phyloP scores from a whole-genome alignment of 2,113 vertebrate genomes.

The Myanophis thanlyinensis region DNA sequence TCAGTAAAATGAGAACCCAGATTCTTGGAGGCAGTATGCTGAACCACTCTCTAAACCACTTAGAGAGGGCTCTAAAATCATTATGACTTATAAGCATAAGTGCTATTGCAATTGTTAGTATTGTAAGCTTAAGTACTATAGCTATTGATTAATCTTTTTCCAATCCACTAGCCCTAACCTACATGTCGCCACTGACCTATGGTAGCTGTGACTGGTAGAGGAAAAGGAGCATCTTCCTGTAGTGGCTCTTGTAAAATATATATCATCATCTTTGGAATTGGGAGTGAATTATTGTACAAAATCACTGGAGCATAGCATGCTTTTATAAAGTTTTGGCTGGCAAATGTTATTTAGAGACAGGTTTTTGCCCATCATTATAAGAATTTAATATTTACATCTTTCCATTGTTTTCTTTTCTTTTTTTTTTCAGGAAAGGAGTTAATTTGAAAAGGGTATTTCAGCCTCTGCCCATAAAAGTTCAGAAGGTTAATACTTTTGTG shows the following conservation, averaged over 20 bases:
- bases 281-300: slow-evolving; percentile 66
- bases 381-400: slow-evolving; percentile 6
- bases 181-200: slow-evolving; percentile 2
- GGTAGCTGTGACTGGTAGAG: neutral
- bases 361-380: slow-evolving; percentile 24
- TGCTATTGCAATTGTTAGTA: no score
- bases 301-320: slow-evolving; percentile 60
- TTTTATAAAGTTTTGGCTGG: slow-evolving; percentile 64
- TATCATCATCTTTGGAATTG: slow-evolving; percentile 61
- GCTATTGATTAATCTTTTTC: neutral
- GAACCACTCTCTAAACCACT: neutral
- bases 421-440: slow-evolving; percentile 18
- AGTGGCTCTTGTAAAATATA: slow-evolving; percentile 60
- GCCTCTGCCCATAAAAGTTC: neutral
- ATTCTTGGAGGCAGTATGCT: neutral
- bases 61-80: no score
- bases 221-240: slow-evolving; percentile 32
- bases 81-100: no score
- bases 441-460: slow-evolving; percentile 35
- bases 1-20: neutral
- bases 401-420: neutral
- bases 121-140: no score
- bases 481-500: neutral
- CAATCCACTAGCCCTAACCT: neutral
- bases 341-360: slow-evolving; percentile 52